Conservation (phyloP, 2,888 invertebrate species). For the Clitarchus hookeri region DNA sequence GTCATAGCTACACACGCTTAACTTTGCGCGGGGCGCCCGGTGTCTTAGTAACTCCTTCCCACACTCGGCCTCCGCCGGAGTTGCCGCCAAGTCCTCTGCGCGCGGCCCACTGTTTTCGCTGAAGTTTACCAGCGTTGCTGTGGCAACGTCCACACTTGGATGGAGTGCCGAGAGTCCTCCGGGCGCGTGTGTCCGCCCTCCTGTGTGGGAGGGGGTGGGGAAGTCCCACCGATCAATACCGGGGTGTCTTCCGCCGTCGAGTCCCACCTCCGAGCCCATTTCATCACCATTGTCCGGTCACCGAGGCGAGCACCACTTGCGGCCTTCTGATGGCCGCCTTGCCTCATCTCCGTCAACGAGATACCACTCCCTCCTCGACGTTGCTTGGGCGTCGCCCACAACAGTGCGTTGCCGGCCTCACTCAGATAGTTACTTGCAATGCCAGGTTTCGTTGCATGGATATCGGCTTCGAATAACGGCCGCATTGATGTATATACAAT, state of each 20-base stretch:
- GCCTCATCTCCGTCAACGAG: no score
- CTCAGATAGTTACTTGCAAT: no score
- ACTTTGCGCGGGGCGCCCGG: background rate
- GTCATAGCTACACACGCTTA: no score
- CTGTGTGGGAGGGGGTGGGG: background rate
- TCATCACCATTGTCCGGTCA: background rate
- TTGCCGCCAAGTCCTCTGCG: background rate
- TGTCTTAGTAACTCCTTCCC: no score
- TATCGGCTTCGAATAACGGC: no score
- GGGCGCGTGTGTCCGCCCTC: background rate
- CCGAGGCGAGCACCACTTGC: no score
- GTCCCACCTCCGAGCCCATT: background rate
- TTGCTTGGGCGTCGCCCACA: no score
- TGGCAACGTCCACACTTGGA: slow-evolving; percentile 8
- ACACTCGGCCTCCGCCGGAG: no score
- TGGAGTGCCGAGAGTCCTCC: background rate
- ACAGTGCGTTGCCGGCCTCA: no score
- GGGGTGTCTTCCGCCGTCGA: background rate
- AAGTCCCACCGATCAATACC: background rate
- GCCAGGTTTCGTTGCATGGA: no score
- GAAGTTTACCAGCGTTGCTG: slow-evolving; percentile 14
- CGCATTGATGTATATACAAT: no score
- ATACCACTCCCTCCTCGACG: no score
- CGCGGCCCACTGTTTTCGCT: background rate
- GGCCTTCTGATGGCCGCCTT: background rate